Percentiles rank a stretch among this genome's conserved stretches.
Conservation (phyloP, 2,888 invertebrate species). For the Lamproptera curius region DNA sequence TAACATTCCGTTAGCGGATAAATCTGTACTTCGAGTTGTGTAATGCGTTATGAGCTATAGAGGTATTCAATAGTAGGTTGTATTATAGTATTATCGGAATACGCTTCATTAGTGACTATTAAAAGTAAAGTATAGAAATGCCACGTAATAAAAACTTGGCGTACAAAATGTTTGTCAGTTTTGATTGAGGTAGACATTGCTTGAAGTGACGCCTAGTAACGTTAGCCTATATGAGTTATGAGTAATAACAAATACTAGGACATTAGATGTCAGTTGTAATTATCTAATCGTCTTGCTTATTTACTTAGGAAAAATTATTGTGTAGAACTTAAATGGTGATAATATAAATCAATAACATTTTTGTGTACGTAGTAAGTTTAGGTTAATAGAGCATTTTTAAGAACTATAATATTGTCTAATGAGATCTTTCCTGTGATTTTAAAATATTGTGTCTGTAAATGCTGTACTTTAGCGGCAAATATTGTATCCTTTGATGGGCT, state of each 20-base stretch:
- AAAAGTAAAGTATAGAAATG: conserved; percentile 21
- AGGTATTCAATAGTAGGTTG: conserved; percentile 64
- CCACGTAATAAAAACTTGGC: conserved; percentile 12
- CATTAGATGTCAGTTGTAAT: conserved; percentile 21
- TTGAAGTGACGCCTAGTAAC: conserved; percentile 50
- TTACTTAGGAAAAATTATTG: conserved; percentile 10
- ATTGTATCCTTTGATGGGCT: conserved; percentile 60
- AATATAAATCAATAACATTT: conserved; percentile 37
- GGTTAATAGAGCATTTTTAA: conserved; percentile 33
- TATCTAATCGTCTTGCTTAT: conserved; percentile 14
- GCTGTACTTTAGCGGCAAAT: conserved; percentile 62
- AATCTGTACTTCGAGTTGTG: conserved; percentile 44
- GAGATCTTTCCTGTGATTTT: conserved; percentile 71
- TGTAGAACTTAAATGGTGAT: conserved; percentile 57
- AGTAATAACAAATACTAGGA: conserved; percentile 1
- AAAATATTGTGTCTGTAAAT: conserved; percentile 71
- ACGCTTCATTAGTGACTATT: conserved; percentile 38
- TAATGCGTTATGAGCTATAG: conserved; percentile 59
- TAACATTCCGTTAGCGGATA: conserved; percentile 35
- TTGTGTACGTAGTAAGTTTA: conserved; percentile 39
- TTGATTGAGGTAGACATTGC: conserved; percentile 34
- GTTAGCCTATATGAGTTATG: conserved; percentile 48
- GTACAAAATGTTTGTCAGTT: conserved; percentile 25
- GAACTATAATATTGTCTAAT: conserved; percentile 52
- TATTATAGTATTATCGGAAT: conserved; percentile 39